Base-by-base conservation (phyloP, 2,888 invertebrate genomes). In the Heliothis peltigera region DNA sequence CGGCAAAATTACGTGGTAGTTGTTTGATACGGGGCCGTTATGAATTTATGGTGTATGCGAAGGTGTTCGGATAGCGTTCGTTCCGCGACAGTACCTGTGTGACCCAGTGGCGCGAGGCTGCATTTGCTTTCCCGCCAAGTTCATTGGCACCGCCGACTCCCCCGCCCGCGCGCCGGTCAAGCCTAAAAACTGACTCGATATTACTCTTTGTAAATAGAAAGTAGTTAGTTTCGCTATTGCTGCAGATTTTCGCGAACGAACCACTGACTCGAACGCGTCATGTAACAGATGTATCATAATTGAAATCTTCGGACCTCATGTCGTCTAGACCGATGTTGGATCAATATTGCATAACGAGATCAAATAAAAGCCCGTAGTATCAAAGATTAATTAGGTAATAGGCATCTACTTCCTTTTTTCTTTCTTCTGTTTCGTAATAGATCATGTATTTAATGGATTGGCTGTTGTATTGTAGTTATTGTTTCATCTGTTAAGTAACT, bases 111-210 rank as follows among this genome's bases (percentile, higher is more conserved):
- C 85, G 86, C 84, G 84, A 88, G 84, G 84, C 87, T 88, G 88
- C 86, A 87, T 89, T 90, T 89, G 91, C 92, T 92, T 92, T 92
- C 92, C 91, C 91, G 86, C 86, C 89, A 91, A 93, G 93, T 93
- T 93, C 93, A 92, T 93, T 92, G 92, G 91, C 92, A 92, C 87
- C 80, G 77, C 67, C 61, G 49, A 63, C 81, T 77, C 81, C 80
- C 70, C 79, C 77, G 73, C 82, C 72, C 79, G 81, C 83, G 49
- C 77, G 53, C 67, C 74, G 75, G 75, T 81, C 85, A 86, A 87
- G 86, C 89, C 89, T 91, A 90, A 91, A 91, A 89, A 89, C 89
- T 89, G 87, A 89, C 87, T 87, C 85, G 85, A 88, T 88, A 89
- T 89, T 89, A 87, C 85, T 86, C 84, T 89, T 84, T 83, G 87